Evolutionary conservation across 2,113 vertebrate genomes (phyloP).

Genomic region (Heloderma charlesbogerti): DNA sequence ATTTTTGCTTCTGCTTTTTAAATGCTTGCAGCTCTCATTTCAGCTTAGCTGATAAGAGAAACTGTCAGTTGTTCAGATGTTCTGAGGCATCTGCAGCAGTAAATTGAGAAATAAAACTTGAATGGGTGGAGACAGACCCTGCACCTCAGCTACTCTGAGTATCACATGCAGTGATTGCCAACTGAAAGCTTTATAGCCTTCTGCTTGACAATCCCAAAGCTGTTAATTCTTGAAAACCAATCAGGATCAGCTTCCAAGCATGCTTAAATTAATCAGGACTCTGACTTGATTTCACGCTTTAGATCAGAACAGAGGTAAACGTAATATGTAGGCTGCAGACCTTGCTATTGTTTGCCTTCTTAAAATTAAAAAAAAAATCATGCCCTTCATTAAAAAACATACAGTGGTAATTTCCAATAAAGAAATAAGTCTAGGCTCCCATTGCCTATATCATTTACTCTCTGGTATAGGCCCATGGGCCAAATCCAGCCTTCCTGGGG

Average conservation of each 20-base stretch:
- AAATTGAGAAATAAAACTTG: slow-evolving; percentile 45
- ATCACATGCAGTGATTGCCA: slow-evolving; percentile 45
- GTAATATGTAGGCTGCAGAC: neutral
- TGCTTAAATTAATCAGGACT: neutral
- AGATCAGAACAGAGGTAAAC: neutral
- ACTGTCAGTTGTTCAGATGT: slow-evolving; percentile 15
- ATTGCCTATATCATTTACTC: no score
- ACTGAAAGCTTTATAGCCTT: slow-evolving; percentile 15
- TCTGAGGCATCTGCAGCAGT: slow-evolving; percentile 5
- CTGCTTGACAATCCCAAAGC: slow-evolving; percentile 30
- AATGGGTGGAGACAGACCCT: slow-evolving; percentile 41
- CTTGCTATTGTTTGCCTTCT: no score
- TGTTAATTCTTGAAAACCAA: neutral
- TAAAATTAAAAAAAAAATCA: no score
- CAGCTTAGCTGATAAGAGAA: neutral
- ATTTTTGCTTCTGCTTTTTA: neutral
- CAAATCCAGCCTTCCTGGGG: no score
- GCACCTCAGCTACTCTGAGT: slow-evolving; percentile 53
- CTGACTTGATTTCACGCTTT: neutral
- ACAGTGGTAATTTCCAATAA: no score
- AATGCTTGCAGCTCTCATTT: neutral
- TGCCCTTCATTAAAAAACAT: no score
- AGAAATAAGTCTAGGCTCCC: no score
- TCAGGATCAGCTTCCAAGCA: slow-evolving; percentile 1
- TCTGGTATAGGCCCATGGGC: no score